Evolutionary conservation across 2,113 vertebrate species (phyloP).

Genomic region (Catagonus wagneri): DNA sequence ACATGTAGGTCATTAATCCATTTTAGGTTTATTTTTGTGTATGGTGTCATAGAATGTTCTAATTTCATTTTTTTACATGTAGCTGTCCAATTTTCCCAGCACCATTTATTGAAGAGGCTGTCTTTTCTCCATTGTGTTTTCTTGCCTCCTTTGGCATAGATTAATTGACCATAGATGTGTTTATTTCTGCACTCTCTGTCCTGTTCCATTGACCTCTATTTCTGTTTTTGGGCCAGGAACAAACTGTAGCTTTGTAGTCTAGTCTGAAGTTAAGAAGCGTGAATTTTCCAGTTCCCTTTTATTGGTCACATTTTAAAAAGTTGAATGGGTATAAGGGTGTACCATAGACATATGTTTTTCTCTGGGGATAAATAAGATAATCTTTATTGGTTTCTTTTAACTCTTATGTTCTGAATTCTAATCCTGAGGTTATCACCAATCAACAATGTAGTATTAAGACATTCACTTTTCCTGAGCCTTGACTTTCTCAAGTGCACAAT

Average conservation of each 20-base stretch:
- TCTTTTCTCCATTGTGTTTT: too few species aligned
- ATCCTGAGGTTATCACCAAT: background rate
- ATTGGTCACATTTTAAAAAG: background rate
- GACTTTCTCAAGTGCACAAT: background rate
- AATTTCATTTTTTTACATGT: too few species aligned
- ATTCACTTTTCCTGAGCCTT: background rate
- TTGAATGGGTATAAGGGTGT: background rate
- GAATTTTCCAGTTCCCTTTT: too few species aligned
- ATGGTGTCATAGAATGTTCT: too few species aligned
- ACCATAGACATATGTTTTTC: background rate
- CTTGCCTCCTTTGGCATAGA: too few species aligned
- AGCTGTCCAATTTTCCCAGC: too few species aligned
- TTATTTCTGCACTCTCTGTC: too few species aligned
- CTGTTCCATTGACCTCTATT: background rate
- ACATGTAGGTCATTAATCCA: too few species aligned
- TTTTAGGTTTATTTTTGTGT: too few species aligned
- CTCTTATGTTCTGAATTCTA: background rate
- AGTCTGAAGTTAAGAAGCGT: background rate
- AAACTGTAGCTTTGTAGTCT: background rate
- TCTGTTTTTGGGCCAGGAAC: background rate
- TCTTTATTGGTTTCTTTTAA: background rate
- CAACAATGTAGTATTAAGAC: background rate
- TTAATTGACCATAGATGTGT: too few species aligned
- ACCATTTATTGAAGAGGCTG: too few species aligned
- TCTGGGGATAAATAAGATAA: background rate